Base-by-base conservation (phyloP, 2,797 vertebrate genomes). In the Eleutherodactylus coqui region DNA sequence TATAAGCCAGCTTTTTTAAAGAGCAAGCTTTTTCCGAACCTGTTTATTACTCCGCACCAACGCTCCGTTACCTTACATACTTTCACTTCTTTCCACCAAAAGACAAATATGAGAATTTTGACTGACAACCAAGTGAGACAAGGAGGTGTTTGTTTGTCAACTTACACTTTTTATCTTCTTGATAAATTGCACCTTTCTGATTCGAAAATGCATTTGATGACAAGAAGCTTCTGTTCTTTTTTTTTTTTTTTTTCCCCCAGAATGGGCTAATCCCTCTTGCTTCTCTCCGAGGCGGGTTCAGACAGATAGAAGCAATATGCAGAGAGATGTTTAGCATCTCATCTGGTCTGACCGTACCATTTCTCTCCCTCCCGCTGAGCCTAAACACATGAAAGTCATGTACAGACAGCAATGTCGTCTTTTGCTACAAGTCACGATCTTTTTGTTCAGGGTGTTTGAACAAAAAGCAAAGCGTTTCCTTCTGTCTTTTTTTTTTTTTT, bases 121-220 rank as follows among this genome's bases (percentile, higher is more conserved):
- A 87, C 55, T 87, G 75, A 45, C 81, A 83, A 69, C 34, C 51
- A 51, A 32, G 24, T 60, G 34, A 55, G 32, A 55, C 6, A 9
- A 49, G 79, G 62, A 82, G 62, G 47, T 41, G 55, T 32, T 72
- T 36, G 47, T 43, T 45, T 58, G 75, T 87, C 75, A 79, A 83
- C 81, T 49, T 75, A 83, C 53, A 78, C 85, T 82, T 84, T 83
- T 84, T 77, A 81, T 64, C 75, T 79, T 51, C 41, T 69, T 83
- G 80, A 83, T 87, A 77, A 70, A 87, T 83, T 70, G 86, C 70
- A 87, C 86, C 86, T 83, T 83, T 87, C 77, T 84, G 75, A 84
- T 79, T 84, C 79, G 32, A 60, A 87, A 83, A 79, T 80, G 82
- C 76, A 75, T 87, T 87, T 84, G 86, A 84, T 75, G 76, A 80